Conservation (phyloP, 2,888 invertebrate genomes). For the Hoplodrina ambigua region DNA sequence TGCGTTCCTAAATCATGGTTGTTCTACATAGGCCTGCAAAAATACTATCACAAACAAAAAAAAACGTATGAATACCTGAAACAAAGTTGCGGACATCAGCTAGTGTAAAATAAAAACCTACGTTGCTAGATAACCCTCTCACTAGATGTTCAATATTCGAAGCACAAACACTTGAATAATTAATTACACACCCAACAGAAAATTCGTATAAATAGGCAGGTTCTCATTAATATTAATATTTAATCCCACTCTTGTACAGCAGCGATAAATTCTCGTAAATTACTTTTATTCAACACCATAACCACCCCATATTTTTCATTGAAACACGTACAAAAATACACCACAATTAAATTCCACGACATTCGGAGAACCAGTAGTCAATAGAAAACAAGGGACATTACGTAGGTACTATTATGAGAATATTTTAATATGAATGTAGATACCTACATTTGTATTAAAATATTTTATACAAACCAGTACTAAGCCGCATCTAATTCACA, state of each 20-base stretch:
- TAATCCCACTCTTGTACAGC: slow-evolving; percentile 28
- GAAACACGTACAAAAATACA: slow-evolving; percentile 32
- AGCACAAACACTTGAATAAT: slow-evolving; percentile 2
- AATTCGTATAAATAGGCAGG: slow-evolving; percentile 6
- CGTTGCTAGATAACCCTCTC: neutral
- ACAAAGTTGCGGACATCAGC: too few species aligned
- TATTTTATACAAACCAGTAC: slow-evolving; percentile 47
- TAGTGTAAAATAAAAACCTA: neutral
- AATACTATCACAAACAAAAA: too few species aligned
- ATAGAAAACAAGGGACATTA: slow-evolving; percentile 47
- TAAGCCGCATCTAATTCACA: slow-evolving; percentile 57
- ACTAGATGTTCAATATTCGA: neutral
- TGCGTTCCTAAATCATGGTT: too few species aligned
- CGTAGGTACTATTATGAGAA: slow-evolving; percentile 41
- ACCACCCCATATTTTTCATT: slow-evolving; percentile 50
- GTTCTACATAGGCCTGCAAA: too few species aligned
- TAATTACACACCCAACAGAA: slow-evolving; percentile 2
- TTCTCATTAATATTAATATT: slow-evolving; percentile 42
- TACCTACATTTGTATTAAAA: slow-evolving; percentile 50
- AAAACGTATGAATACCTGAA: too few species aligned
- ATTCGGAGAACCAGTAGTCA: slow-evolving; percentile 55
- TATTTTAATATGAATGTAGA: too few species aligned
- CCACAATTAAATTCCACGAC: slow-evolving; percentile 48
- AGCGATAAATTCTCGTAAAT: slow-evolving; percentile 29
- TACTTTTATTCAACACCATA: slow-evolving; percentile 50